Evolutionary conservation across 2,797 vertebrate species (phyloP), one percentile per base, ranked within the genome.

Genomic region (Sebastes vulpes): DNA sequence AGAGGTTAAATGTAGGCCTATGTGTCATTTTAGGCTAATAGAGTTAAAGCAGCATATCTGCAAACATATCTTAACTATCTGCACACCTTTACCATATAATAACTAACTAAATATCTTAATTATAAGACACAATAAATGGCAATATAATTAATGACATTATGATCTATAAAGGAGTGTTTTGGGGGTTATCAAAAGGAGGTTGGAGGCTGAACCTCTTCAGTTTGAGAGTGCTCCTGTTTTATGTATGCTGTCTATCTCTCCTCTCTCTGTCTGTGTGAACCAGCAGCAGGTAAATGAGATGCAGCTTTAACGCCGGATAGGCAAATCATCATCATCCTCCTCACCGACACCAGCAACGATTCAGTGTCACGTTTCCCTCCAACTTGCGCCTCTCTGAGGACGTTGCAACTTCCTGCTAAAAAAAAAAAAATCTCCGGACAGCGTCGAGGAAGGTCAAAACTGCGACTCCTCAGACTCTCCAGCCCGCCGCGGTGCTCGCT

Each of bases 131-230:
- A 20, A 14, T 12, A 6, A 7, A 29, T 12, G 3, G 11, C 4
- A 70, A 52, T 21, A 21, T 9, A 21, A 23, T 18, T 46, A 10
- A 21, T 21, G 16, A 18, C 20, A 5, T 20, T 11, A 10, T 52
- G 0, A 16, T 57, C 4, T 31, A 1, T 48, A 2, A 1, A 31
- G 9, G 25, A 23, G 21, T 72, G 54, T 50, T 74, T 11, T 48
- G 3, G 16, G 50, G 54, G 35, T 67, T n/a, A 20, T 59, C 38
- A 23, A 20, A 72, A 54, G 29, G 21, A 20, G 54, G 65, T 12
- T 65, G 81, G 11, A 12, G 82, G 68, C 58, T 65, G 83, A 70
- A 26, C 66, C 61, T 73, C 66, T 70, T 56, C 74, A 59, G 63
- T 54, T 63, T 29, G 57, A 35, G 57, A 35, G 14, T 26, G 65